phyloP scores from a whole-genome alignment of 2,113 vertebrate species.

The Pycnonotus jocosus region DNA sequence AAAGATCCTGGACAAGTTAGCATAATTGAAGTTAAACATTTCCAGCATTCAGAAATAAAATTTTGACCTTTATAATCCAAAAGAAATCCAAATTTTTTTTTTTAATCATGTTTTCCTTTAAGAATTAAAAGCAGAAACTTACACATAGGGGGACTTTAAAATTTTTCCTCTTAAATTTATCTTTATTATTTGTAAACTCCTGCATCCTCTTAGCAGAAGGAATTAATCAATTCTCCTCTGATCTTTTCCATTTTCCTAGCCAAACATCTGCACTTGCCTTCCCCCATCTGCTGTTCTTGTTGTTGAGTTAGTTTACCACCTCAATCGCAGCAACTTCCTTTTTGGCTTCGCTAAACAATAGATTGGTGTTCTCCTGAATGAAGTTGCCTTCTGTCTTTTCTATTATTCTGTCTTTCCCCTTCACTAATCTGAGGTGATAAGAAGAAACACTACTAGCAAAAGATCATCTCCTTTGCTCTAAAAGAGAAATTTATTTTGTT shows the following conservation, averaged over 20 bases:
- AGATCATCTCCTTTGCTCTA: accelerated
- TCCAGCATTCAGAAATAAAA: neutral
- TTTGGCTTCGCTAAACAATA: neutral
- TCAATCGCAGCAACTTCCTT: neutral
- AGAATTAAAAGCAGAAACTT: neutral
- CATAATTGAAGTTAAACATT: neutral
- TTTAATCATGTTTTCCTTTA: neutral
- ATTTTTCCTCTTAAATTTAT: neutral
- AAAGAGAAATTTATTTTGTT: neutral
- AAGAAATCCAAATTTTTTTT: neutral
- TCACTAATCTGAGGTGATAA: neutral
- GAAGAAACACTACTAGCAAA: neutral
- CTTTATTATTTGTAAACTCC: neutral
- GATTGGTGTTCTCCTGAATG: neutral
- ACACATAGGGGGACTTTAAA: neutral
- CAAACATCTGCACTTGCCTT: slow-evolving; percentile 17
- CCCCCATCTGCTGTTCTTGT: neutral
- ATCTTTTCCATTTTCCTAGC: neutral
- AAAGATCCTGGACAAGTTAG: neutral
- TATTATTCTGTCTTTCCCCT: neutral
- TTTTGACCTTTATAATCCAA: neutral
- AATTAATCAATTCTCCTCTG: neutral
- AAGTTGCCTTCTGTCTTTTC: neutral
- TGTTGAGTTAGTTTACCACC: neutral
- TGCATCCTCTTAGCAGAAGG: neutral